Percentiles rank a stretch among this genome's conserved stretches.
Evolutionary conservation across 2,888 invertebrate species (phyloP).

Genomic region (Sarcophaga variegata): DNA sequence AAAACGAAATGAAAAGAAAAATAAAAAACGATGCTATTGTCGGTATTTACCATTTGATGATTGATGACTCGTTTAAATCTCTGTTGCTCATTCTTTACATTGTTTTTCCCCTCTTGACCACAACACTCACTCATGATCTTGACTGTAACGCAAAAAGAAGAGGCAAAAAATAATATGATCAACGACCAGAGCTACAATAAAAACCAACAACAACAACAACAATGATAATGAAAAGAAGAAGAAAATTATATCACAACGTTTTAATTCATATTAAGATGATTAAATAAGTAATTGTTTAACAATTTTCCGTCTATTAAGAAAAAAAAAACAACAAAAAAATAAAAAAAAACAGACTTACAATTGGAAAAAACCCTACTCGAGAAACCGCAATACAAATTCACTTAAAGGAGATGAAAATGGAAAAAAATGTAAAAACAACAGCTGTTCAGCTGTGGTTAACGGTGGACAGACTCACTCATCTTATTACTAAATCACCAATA

Average conservation of each 20-base stretch:
- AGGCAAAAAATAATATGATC: not conserved
- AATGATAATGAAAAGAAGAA: not conserved
- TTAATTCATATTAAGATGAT: conserved; percentile 67
- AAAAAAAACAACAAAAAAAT: not conserved
- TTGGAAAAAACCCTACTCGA: conserved; percentile 49
- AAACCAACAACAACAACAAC: conserved; percentile 8
- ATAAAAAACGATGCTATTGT: conserved; percentile 71
- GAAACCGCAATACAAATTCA: conserved; percentile 52
- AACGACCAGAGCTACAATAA: conserved; percentile 20
- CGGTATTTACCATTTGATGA: conserved; percentile 78
- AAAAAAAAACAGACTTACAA: conserved; percentile 22
- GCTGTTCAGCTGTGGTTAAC: conserved; percentile 46
- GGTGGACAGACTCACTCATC: not conserved
- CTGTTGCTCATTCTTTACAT: conserved; percentile 25
- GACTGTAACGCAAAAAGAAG: not conserved
- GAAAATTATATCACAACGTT: conserved; percentile 56
- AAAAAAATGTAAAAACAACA: conserved; percentile 28
- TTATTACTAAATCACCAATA: not conserved
- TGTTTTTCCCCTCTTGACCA: not conserved
- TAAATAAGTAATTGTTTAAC: conserved; percentile 67
- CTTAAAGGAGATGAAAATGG: not conserved
- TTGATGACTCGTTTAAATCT: conserved; percentile 76
- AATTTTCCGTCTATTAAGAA: conserved; percentile 57
- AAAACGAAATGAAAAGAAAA: not conserved
- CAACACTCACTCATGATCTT: not conserved